Evolutionary conservation across 1,140 invertebrate species (phyloP).

Genomic region (Drosophila micromelanica): DNA sequence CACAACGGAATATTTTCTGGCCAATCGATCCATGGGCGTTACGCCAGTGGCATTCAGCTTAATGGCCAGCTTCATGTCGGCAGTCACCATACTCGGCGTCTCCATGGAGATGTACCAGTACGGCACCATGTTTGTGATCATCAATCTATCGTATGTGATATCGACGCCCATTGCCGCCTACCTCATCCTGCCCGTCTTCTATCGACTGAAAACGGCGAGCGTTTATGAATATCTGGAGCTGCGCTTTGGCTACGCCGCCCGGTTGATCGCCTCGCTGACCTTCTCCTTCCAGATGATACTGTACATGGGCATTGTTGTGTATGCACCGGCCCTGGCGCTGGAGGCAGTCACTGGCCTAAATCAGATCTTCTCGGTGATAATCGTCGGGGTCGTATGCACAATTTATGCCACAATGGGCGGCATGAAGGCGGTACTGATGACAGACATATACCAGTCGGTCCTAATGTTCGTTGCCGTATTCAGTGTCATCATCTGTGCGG

Average conservation of each 20-base stretch:
- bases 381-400: constrained; percentile 92
- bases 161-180: constrained; percentile 92
- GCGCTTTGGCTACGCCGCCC: constrained; percentile 89
- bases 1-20: constrained; percentile 85
- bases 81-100: constrained; percentile 94
- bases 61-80: constrained; percentile 98
- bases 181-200: constrained; percentile 95
- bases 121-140: constrained; percentile 93
- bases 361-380: constrained; percentile 90
- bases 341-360: constrained; percentile 93
- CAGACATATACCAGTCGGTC: constrained; percentile 92
- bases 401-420: constrained; percentile 95
- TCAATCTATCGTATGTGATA: constrained; percentile 92
- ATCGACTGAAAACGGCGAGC: constrained; percentile 92
- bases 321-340: constrained; percentile 95
- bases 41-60: constrained; percentile 93
- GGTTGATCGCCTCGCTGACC: constrained; percentile 90
- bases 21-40: constrained; percentile 84
- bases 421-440: constrained; percentile 95
- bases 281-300: constrained; percentile 94
- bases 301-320: constrained; percentile 97
- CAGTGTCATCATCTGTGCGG: constrained; percentile 90
- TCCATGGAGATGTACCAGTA: constrained; percentile 93
- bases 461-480: constrained; percentile 92
- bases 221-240: constrained; percentile 96